Percentiles rank a stretch among this genome's conserved stretches.
These are phyloP conservation scores for Eira barbara DNA, from an alignment of 2,113 vertebrate species.

Conservation along the genomic window DNA sequence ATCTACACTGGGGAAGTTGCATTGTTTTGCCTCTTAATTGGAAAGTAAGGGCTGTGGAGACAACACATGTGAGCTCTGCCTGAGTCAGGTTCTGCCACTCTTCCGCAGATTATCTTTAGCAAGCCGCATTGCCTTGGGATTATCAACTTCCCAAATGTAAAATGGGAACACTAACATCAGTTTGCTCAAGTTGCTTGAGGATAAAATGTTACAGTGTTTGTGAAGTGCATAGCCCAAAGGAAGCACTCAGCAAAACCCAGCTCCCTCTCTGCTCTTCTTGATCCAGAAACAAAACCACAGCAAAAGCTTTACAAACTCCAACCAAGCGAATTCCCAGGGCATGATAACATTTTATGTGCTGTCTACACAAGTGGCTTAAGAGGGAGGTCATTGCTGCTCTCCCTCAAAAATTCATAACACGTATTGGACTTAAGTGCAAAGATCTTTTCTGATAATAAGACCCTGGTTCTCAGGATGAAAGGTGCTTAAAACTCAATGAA, in stretches of 20 bases:
- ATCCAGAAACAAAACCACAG: not conserved
- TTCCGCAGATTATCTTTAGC: not conserved
- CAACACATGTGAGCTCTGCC: not conserved
- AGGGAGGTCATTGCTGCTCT: conserved; percentile 15
- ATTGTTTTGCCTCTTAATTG: not conserved
- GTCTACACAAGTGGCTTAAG: not conserved
- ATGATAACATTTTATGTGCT: not conserved
- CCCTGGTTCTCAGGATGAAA: conserved; percentile 46
- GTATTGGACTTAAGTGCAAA: conserved; percentile 47
- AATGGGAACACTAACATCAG: not conserved
- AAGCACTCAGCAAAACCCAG: not conserved
- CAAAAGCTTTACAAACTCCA: not conserved
- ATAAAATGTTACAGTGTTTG: not conserved
- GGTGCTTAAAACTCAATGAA: conserved; percentile 27
- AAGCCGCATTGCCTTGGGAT: not conserved
- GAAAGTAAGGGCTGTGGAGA: not conserved
- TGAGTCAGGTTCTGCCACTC: not conserved
- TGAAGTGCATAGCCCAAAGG: not conserved
- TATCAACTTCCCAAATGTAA: not conserved
- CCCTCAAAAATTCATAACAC: conserved; percentile 28
- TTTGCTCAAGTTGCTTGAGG: not conserved
- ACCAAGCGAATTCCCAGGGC: not conserved
- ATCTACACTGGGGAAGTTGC: not conserved
- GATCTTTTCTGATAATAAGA: conserved; percentile 49
- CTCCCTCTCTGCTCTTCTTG: not conserved